A percentile compares a stretch with the other conserved stretches of the same genome.
phyloP scores from a whole-genome alignment of 2,113 vertebrate species.

The Papio anubis region DNA sequence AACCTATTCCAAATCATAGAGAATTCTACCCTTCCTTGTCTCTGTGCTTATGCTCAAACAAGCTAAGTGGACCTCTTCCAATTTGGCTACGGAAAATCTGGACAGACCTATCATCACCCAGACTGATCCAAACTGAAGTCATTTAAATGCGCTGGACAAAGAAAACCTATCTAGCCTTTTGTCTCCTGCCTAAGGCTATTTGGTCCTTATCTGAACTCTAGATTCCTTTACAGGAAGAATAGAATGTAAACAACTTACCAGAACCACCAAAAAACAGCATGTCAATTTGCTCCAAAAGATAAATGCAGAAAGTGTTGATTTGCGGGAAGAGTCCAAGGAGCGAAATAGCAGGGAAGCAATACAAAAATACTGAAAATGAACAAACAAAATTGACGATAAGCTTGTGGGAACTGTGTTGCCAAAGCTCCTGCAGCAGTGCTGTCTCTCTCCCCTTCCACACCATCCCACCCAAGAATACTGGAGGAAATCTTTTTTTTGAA shows the following conservation, averaged over 20 bases:
- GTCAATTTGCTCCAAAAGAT: conserved; percentile 96
- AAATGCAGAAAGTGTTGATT: conserved; percentile 96
- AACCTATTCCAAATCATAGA: too few species aligned
- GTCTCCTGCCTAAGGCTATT: background rate
- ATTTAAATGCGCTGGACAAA: background rate
- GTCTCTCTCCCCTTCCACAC: too few species aligned
- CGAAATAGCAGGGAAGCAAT: conserved; percentile 96
- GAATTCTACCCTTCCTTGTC: rapidly evolving
- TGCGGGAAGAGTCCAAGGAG: conserved; percentile 97
- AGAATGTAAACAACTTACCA: conserved; percentile 84
- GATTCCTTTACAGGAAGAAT: background rate
- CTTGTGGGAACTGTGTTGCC: rapidly evolving
- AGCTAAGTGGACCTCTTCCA: background rate
- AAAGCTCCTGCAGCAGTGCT: rapidly evolving
- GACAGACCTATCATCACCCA: background rate
- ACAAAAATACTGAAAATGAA: conserved; percentile 89
- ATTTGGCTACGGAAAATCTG: background rate
- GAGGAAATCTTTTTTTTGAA: too few species aligned
- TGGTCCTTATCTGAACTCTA: background rate
- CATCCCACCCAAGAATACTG: background rate
- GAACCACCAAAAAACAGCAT: conserved; percentile 96
- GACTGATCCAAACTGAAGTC: background rate
- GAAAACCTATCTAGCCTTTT: background rate
- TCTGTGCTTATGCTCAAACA: background rate
- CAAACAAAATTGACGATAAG: background rate